phyloP scores from a whole-genome alignment of 2,888 invertebrate genomes.

The Ectemnius lituratus region DNA sequence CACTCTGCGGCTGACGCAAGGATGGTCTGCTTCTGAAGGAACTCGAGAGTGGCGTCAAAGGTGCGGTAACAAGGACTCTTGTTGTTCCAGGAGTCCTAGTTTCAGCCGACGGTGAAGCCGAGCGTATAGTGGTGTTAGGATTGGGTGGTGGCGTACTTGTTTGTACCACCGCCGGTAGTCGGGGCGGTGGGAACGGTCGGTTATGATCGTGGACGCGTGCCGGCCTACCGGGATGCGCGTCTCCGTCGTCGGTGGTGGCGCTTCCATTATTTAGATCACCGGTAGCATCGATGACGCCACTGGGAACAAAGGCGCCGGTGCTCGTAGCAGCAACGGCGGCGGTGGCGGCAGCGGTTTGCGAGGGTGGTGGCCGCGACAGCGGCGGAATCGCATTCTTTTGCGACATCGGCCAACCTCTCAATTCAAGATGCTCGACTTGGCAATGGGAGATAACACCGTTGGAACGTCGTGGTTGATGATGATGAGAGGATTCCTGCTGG shows the following conservation, averaged over 20 bases:
- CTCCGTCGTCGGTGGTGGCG: constrained; percentile 41
- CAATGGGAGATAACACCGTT: constrained; percentile 78
- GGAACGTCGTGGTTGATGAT: constrained; percentile 45
- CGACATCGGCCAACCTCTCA: constrained; percentile 73
- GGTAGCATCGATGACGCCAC: constrained; percentile 80
- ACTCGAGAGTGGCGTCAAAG: constrained; percentile 79
- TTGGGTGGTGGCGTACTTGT: constrained; percentile 17
- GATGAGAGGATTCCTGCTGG: constrained; percentile 57
- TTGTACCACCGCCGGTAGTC: constrained; percentile 57
- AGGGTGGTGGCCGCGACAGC: constrained; percentile 68
- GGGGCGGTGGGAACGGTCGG: constrained; percentile 73
- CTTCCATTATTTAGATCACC: constrained; percentile 79
- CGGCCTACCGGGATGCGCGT: constrained; percentile 26
- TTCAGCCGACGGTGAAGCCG: constrained; percentile 68
- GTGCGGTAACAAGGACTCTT: constrained; percentile 80
- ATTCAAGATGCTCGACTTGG: constrained; percentile 79
- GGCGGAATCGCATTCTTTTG: constrained; percentile 69
- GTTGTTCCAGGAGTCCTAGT: constrained; percentile 59
- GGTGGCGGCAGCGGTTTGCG: constrained; percentile 34
- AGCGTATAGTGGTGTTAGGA: constrained; percentile 8
- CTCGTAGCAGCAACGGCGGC: constrained; percentile 11
- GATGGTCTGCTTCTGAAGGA: constrained; percentile 67
- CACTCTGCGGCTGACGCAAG: constrained; percentile 36
- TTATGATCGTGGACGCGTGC: constrained; percentile 71
- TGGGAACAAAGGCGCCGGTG: constrained; percentile 77